Evolutionary conservation across 2,113 vertebrate genomes (phyloP).

Genomic region (Oryzias melastigma): DNA sequence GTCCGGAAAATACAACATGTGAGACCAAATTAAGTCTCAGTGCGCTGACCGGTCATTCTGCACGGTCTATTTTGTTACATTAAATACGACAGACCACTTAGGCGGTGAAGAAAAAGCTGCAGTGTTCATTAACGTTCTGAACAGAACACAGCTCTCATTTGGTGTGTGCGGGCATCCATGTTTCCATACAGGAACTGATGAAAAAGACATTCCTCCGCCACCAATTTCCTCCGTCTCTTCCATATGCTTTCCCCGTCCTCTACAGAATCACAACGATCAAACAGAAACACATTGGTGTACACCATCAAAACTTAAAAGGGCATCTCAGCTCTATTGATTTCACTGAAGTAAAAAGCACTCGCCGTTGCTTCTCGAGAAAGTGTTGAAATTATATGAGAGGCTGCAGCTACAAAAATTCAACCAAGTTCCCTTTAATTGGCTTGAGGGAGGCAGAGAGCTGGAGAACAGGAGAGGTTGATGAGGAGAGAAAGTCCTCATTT

Average conservation of each 20-base stretch:
- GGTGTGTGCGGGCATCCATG: constrained; percentile 32
- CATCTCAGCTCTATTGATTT: constrained; percentile 75
- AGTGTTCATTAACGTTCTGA: constrained; percentile 62
- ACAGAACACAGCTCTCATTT: constrained; percentile 63
- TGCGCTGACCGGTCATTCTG: constrained; percentile 24
- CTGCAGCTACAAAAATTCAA: constrained; percentile 65
- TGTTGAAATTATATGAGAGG: constrained; percentile 61
- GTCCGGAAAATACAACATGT: constrained; percentile 19
- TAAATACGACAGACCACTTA: constrained; percentile 54
- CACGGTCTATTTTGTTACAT: constrained; percentile 48
- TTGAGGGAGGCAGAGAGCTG: constrained; percentile 58
- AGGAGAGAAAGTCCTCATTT: constrained; percentile 74
- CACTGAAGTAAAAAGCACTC: constrained; percentile 62
- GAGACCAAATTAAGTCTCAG: constrained; percentile 33
- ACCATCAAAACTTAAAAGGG: constrained; percentile 72
- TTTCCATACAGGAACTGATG: constrained; percentile 34
- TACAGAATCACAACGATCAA: constrained; percentile 59
- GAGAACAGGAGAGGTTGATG: constrained; percentile 73
- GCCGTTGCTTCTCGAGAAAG: constrained; percentile 61
- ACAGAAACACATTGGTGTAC: constrained; percentile 51
- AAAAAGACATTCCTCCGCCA: constrained; percentile 41
- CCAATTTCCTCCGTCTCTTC: constrained; percentile 38
- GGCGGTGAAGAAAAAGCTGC: constrained; percentile 50
- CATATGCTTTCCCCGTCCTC: constrained; percentile 34
- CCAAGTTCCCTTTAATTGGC: constrained; percentile 77